Evolutionary conservation across 2,113 vertebrate species (phyloP), one percentile per base, ranked within the genome.

Genomic region (Zootoca vivipara): DNA sequence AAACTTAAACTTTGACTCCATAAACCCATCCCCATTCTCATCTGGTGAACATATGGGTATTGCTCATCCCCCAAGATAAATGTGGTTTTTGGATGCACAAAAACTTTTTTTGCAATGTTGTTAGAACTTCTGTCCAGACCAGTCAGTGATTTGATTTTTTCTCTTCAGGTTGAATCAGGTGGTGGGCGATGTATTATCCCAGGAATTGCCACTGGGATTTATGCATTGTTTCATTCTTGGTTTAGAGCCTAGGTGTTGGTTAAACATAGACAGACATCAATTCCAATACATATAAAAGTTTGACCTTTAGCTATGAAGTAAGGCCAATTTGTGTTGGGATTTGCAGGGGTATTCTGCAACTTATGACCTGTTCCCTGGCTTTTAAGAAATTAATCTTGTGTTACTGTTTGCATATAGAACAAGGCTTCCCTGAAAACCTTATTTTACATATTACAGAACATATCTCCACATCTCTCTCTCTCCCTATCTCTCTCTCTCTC

Each of bases 41-140:
- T 94, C 89, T 95, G 93, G 86, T 89, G 87, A 92, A 86, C 95
- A 95, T 90, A 92, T 95, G 93, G 12, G 0, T 12, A 72, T 87
- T 93, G 77, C 83, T 95, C 94, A 75, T 91, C 88, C 18, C 26
- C 87, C 72, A 85, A 92, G 80, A 58, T 91, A 89, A 92, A 87
- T 85, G 73, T 8, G 2, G 18, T 69, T 86, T 89, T 15, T n/a
- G 92, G 90, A 95, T 87, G 75, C 87, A 85, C 64, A 89, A 75
- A 94, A 84, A 90, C 0, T 8, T 62, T 62, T 75, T 88, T 85
- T 91, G 86, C 86, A 74, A 88, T 93, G 64, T 24, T 92, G 75
- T 94, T 89, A 83, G 58, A 87, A 88, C 80, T 92, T 80, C 83
- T 85, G 95, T 65, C 15, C 35, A 95, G 75, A 93, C 62, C 89